A percentile compares a stretch with the other conserved stretches of the same genome.
Conservation (phyloP, 2,113 vertebrate species). For the Odontophorus gujanensis region DNA sequence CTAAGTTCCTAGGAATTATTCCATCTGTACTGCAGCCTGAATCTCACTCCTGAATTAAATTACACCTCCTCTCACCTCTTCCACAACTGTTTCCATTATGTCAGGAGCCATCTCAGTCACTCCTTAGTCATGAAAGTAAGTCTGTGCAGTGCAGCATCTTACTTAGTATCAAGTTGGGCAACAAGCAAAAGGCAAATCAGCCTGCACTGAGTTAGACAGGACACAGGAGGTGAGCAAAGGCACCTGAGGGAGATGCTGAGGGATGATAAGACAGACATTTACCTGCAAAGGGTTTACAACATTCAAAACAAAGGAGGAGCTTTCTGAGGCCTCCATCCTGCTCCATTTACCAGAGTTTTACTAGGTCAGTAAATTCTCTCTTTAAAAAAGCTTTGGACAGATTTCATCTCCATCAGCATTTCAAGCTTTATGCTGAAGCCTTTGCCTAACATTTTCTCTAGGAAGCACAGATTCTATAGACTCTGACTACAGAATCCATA, state of each 20-base stretch:
- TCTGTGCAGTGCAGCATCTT: neutral
- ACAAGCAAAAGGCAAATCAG: neutral
- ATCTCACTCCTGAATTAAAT: neutral
- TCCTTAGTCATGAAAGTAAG: neutral
- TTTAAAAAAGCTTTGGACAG: neutral
- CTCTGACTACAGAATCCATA: neutral
- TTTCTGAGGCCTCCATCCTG: neutral
- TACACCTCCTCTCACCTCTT: neutral
- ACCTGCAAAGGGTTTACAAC: neutral
- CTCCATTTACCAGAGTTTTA: neutral
- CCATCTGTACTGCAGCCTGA: neutral
- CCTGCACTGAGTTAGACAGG: fast-evolving
- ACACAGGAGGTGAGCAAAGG: neutral
- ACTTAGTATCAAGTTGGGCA: neutral
- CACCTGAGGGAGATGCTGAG: neutral
- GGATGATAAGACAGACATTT: neutral
- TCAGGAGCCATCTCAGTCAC: neutral
- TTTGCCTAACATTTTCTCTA: neutral
- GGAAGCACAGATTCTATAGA: fast-evolving
- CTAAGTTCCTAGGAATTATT: neutral
- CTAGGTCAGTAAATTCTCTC: neutral
- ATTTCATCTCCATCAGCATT: neutral
- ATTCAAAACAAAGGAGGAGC: neutral
- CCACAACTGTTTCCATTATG: neutral
- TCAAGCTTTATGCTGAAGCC: neutral